Evolutionary conservation across 1,140 invertebrate species (phyloP).

Genomic region (Drosophila pseudoananassae): DNA sequence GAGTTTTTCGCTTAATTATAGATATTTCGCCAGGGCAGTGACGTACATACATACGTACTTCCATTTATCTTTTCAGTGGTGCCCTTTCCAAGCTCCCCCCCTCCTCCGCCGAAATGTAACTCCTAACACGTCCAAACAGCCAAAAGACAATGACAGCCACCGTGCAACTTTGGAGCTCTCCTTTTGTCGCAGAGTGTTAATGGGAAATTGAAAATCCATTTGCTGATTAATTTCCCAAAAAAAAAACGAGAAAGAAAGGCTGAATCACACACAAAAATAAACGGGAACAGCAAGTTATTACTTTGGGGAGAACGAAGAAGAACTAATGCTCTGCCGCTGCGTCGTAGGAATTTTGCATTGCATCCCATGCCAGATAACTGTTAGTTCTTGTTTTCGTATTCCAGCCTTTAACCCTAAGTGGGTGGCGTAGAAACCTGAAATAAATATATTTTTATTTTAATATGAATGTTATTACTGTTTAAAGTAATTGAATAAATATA

Average conservation of each 20-base stretch:
- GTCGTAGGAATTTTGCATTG: too few relatives aligned
- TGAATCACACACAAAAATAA: too few relatives aligned
- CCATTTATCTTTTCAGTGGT: slow-evolving; percentile 7
- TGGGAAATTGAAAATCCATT: slow-evolving; percentile 81
- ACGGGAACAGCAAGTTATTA: too few relatives aligned
- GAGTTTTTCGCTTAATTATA: slow-evolving; percentile 68
- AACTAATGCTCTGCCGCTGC: too few relatives aligned
- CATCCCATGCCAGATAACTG: too few relatives aligned
- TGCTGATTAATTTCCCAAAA: slow-evolving; percentile 77
- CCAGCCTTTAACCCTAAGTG: too few relatives aligned
- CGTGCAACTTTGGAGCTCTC: slow-evolving; percentile 22
- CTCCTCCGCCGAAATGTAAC: slow-evolving; percentile 1
- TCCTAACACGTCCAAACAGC: neutral
- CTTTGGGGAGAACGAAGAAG: too few relatives aligned
- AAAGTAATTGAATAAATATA: too few relatives aligned
- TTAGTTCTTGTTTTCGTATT: too few relatives aligned
- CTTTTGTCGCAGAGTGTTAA: slow-evolving; percentile 59
- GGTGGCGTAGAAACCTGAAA: too few relatives aligned
- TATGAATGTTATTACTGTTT: too few relatives aligned
- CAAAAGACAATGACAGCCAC: slow-evolving; percentile 26
- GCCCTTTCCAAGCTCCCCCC: neutral
- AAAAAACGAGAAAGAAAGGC: neutral
- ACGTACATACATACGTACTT: slow-evolving; percentile 11
- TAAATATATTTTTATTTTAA: too few relatives aligned
- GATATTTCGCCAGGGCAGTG: slow-evolving; percentile 50